Percentiles rank a stretch among this genome's conserved stretches.
These are phyloP conservation scores for Paraplagusia blochii DNA, from an alignment of 2,113 vertebrate species.

Conservation along the genomic window DNA sequence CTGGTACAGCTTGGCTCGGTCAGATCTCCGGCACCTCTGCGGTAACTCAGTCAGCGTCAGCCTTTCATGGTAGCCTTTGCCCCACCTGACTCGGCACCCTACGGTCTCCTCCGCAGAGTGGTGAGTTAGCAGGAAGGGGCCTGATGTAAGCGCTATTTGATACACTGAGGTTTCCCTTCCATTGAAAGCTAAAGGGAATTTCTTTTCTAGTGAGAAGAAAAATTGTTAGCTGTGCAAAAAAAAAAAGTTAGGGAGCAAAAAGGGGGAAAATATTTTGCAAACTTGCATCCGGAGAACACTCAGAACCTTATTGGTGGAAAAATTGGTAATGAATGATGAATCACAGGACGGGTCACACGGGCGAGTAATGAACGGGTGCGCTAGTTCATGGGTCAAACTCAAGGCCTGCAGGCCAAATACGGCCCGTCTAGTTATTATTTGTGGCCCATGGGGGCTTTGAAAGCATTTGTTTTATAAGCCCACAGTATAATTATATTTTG, in stretches of 20 bases:
- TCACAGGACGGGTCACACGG: background rate
- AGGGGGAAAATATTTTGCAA: constrained; percentile 18
- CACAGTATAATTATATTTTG: no score
- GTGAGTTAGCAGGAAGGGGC: constrained; percentile 62
- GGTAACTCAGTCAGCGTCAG: constrained; percentile 51
- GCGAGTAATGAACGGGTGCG: no score
- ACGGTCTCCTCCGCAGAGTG: constrained; percentile 58
- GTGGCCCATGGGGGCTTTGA: no score
- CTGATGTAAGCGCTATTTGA: constrained; percentile 73
- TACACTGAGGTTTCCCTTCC: constrained; percentile 67
- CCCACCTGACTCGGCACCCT: constrained; percentile 62
- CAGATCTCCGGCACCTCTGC: constrained; percentile 42
- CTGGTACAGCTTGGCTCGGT: constrained; percentile 43
- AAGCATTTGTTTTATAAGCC: no score
- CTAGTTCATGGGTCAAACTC: no score
- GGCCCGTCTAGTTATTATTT: no score
- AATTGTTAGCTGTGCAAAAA: constrained; percentile 37
- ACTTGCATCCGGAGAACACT: constrained; percentile 55
- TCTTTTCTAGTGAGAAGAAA: constrained; percentile 44
- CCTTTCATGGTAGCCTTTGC: constrained; percentile 57
- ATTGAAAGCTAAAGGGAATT: constrained; percentile 60
- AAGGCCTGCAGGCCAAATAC: no score
- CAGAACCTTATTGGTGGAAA: constrained; percentile 45
- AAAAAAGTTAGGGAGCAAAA: constrained; percentile 20
- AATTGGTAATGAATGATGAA: constrained; percentile 58